These are phyloP conservation scores for Drosophila rufa DNA, from an alignment of 1,140 invertebrate species.

Conservation along the genomic window DNA sequence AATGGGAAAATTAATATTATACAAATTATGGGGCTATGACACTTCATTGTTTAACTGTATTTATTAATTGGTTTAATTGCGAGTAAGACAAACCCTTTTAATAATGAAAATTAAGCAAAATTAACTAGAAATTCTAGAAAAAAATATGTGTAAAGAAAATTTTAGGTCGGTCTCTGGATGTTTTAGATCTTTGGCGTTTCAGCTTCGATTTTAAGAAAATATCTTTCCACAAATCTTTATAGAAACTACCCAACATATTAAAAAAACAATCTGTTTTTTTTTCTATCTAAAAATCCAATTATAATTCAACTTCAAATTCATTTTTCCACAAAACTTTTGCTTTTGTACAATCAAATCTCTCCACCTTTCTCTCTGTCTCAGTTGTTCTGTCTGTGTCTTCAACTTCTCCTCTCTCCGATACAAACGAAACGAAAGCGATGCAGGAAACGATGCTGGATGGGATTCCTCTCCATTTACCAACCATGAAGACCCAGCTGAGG, in stretches of 20 bases:
- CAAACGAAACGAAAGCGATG: slow-evolving; percentile 31
- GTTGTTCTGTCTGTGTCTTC: slow-evolving; percentile 4
- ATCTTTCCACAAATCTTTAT: too few relatives aligned
- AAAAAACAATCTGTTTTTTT: background rate
- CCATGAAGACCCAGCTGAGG: slow-evolving; percentile 62
- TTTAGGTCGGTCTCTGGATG: too few relatives aligned
- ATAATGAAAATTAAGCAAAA: too few relatives aligned
- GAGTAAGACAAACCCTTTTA: too few relatives aligned
- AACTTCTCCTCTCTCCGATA: slow-evolving; percentile 4
- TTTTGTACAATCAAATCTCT: slow-evolving; percentile 17
- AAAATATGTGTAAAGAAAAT: too few relatives aligned
- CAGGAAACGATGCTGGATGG: slow-evolving; percentile 16
- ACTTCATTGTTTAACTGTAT: too few relatives aligned
- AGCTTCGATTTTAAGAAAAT: too few relatives aligned
- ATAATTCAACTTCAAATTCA: slow-evolving; percentile 41
- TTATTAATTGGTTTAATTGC: too few relatives aligned
- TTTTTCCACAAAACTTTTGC: slow-evolving; percentile 10
- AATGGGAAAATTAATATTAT: background rate
- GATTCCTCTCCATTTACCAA: slow-evolving; percentile 51
- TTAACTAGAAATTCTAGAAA: too few relatives aligned
- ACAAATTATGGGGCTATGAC: background rate
- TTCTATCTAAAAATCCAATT: slow-evolving; percentile 41
- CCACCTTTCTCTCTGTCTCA: background rate
- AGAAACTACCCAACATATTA: background rate
- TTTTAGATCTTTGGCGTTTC: too few relatives aligned